Base-by-base conservation (phyloP, 2,888 invertebrate genomes). In the Nemurella pictetii region DNA sequence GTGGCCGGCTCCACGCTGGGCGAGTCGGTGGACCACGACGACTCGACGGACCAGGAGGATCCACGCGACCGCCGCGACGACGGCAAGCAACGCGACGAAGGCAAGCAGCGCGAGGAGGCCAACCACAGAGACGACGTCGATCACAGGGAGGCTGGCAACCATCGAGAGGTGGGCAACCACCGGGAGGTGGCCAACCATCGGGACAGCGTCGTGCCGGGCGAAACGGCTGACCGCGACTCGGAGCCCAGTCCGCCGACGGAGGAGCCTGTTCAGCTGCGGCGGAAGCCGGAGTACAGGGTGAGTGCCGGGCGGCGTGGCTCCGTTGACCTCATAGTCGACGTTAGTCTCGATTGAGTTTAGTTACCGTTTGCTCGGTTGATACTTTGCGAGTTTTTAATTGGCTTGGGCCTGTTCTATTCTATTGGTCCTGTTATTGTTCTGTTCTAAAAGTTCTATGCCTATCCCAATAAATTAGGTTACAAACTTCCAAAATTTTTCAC, bases 211-310 rank as follows among this genome's bases (percentile, higher is more conserved):
- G 89, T 84, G 87, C 55, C 73, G 83, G 36, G 85, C 83, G 15
- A 84, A 83, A 9, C 9, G 84, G 86, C n/a, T 82, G 83, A n/a
- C n/a, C 55, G 55, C 20, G 55, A 7, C 15, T 2, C 12, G 2
- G 55, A 55, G 55, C 55, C 12, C 3, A 55, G 15, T 20, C 9
- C 55, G 20, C 55, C 55, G 2, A 78, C 20, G n/a, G 78, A 27
- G 28, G 82, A 82, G 27, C 27, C 15, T 94, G 96, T 96, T 15
- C 94, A 96, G 0, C 91, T 96, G 30, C 92, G 96, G 75, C 92
- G 94, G 86, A 95, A 94, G 89, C 92, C 91, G 0, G 92, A 92
- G 35, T 92, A 92, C 86, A 55, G 55, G 55, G 55, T 55, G 55
- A 55, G 55, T 55, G 55, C 55, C 1, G 15, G 3, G 3, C 20